phyloP scores from a whole-genome alignment of 2,888 invertebrate species.

The Cryptops parisi region DNA sequence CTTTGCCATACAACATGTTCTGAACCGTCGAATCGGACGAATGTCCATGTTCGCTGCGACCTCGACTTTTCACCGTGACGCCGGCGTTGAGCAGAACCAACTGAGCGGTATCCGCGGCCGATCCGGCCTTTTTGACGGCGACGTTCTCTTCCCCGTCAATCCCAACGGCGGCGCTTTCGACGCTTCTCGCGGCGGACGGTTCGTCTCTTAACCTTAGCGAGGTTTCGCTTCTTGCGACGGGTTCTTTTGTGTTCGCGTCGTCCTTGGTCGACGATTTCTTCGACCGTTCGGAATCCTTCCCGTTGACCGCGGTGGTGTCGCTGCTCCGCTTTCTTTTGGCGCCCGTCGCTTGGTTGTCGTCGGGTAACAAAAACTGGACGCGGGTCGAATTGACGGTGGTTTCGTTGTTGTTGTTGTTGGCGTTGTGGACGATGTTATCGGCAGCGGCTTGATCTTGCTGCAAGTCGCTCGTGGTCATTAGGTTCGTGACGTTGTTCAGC shows the following conservation, averaged over 20 bases:
- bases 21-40: constrained; percentile 2
- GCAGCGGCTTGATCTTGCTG: neutral
- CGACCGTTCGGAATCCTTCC: neutral
- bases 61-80: neutral
- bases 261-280: neutral
- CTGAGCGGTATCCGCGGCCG: neutral
- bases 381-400: neutral
- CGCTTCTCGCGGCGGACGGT: neutral
- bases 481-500: neutral
- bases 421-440: neutral
- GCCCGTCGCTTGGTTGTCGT: neutral
- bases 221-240: neutral
- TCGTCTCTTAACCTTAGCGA: too few species aligned
- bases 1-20: neutral
- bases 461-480: neutral
- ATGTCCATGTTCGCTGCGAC: constrained; percentile 2
- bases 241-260: neutral
- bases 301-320: neutral
- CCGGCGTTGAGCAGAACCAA: neutral
- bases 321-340: neutral
- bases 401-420: neutral
- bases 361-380: neutral
- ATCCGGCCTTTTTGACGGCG: too few species aligned
- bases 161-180: neutral
- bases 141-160: neutral